Base-by-base conservation (phyloP, 2,888 invertebrate genomes). In the Beris chalybata region DNA sequence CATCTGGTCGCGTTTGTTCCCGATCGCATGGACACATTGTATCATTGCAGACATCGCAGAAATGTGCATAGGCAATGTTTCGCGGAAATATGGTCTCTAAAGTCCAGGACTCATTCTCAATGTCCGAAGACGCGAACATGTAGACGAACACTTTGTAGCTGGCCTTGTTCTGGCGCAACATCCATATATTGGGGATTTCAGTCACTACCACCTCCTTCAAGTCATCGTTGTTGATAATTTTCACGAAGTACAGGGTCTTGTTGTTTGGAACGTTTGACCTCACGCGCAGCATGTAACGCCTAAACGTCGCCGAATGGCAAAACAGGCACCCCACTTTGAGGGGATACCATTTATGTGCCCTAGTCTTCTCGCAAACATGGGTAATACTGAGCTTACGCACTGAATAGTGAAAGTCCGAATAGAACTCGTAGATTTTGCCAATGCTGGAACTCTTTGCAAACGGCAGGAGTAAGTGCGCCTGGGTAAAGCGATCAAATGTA, bases 101-200 rank as follows among this genome's bases (percentile, higher is more conserved):
- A 11, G 15, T 59, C 66, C 66, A 66, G 11, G 31, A 11, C n/a
- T 5, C n/a, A 12, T 38, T 13, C 11, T 31, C 11, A 3, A 45
- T 11, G 5, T 54, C 55, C 11, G 31, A 29, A 30, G 11, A 29
- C 3, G 64, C 13, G 47, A 53, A 66, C 48, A 61, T 30, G 32
- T 66, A 66, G 7, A 61, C 12, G 12, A 32, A 58, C 11, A 66
- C 47, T 54, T 44, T 54, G 32, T 66, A 66, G 30, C 66, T 61
- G 15, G 22, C 7, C 13, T 13, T 43, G 38, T 56, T 56, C 15
- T 38, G 38, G 9, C 3, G 7, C 43, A 56, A 15, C 4, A 15
- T 4, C 56, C 56, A 56, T 6, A 56, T 43, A 11, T 56, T 15
- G 9, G 32, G 13, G 22, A 43, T n/a, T 15, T 56, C 43, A 15